Evolutionary conservation across 2,888 invertebrate species (phyloP), one percentile per base, ranked within the genome.

Genomic region (Xylota sylvarum): DNA sequence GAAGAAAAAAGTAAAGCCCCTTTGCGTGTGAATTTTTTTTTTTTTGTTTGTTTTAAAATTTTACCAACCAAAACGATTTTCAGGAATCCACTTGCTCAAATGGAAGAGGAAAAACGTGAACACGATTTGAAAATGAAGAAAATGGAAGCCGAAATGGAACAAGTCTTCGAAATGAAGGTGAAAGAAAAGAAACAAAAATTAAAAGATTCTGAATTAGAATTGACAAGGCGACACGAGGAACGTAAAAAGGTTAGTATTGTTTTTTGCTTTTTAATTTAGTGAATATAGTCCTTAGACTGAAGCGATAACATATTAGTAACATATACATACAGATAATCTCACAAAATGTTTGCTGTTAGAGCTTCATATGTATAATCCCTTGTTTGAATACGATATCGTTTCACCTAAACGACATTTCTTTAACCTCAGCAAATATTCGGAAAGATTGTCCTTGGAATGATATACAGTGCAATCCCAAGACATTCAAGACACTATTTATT

Each of bases 61-160:
- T 74, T 62, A 74, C 52, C 27, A 60, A 60, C 5, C 3, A 67
- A 40, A 78, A 67, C 37, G 72, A 69, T 88, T 88, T 88, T 64
- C 93, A 97, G 97, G 95, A 99, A 99, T 94, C 99, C 99, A 58
- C 94, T 99, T 91, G 98, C 98, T 76, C 98, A 98, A 93, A 97
- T 99, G 96, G 99, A 99, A 92, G 98, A 99, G 92, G 99, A 99
- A 92, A 98, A 98, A 92, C 95, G 97, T 84, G 98, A 98, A 90
- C 99, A 99, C 90, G 98, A 98, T 92, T 94, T 95, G 88, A 98
- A 98, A 93, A 98, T 99, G 97, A 98, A 98, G 93, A 98, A 98
- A 93, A 98, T 98, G 98, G 99, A 99, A 93, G 96, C 96, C 50
- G 99, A 99, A 93, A 98, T 99, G 98, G 99, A 99, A 92, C 98